phyloP scores from a whole-genome alignment of 2,113 vertebrate species.

The Megalops atlanticus region DNA sequence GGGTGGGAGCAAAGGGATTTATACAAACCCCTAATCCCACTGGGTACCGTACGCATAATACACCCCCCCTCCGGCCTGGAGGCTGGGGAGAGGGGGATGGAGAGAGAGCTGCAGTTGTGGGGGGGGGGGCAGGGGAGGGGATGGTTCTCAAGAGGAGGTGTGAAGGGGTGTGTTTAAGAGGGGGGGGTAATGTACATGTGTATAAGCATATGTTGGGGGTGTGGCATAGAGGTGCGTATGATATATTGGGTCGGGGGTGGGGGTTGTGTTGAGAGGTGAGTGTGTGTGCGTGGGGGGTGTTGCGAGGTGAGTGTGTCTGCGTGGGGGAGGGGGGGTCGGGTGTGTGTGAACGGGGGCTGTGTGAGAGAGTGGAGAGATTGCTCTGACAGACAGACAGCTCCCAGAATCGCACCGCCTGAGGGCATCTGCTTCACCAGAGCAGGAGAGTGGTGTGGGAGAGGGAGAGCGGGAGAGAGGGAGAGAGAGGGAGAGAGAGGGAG shows the following conservation, averaged over 20 bases:
- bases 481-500: too few relatives aligned
- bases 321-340: background rate
- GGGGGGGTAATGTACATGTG: too few relatives aligned
- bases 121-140: too few relatives aligned
- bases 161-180: too few relatives aligned
- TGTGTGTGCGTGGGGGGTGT: background rate
- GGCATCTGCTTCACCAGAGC: background rate
- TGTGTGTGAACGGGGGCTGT: background rate
- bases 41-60: background rate
- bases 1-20: background rate
- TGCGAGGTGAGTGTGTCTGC: background rate
- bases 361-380: background rate
- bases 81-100: background rate
- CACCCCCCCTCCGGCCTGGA: background rate
- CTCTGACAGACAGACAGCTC: conserved; percentile 2
- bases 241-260: background rate
- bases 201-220: too few relatives aligned
- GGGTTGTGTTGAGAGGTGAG: background rate
- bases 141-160: background rate
- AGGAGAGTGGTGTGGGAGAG: background rate
- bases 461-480: too few relatives aligned
- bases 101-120: too few relatives aligned
- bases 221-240: too few relatives aligned
- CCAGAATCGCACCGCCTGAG: conserved; percentile 1
- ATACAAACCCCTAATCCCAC: conserved; percentile 4